Base-by-base conservation (phyloP, 1,140 invertebrate genomes). In the Drosophila suzukii region DNA sequence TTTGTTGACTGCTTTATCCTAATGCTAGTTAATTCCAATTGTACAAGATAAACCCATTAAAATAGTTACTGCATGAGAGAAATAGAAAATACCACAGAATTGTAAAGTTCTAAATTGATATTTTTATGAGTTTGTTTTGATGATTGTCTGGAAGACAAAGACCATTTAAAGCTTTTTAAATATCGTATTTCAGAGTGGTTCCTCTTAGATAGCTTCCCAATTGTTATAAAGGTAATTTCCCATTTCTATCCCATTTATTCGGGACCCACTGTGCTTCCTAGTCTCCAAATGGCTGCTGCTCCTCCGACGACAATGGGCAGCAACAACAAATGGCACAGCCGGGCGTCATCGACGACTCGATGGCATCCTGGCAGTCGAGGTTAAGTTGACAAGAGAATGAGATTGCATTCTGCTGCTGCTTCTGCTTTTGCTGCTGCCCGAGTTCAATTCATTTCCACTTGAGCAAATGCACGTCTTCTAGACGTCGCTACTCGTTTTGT, bases 401-500 rank as follows among this genome's bases (percentile, higher is more conserved):
- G 84, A 88, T 88, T 88, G 84, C 84, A 88, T 88, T 89, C 70
- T 77, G 62, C 72, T 68, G 78, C 50, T 56, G 27, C 60, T 59
- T 54, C 53, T 60, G 62, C 54, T 68, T 54, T 55, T 75, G 56
- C 63, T 56, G 74, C 56, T 68, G 74, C 62, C 81, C 74, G 75
- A 83, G 85, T 89, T 89, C 84, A 89, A 89, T 89, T 89, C 84
- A 89, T 89, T 89, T 89, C 85, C 84, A 89, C 84, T 89, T 90
- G 84, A 89, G 81, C 85, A 89, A 89, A 76, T 89, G 85, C 84
- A 89, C 74, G 85, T 84, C 84, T 89, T 81, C 79, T 78, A 81
- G 84, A 75, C 72, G 41, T 61, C 38, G 58, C 56, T 63, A 53
- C 54, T 59, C 53, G 43, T 8, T 17, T 43, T 12, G 39, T 27